Conservation (phyloP, 2,888 invertebrate genomes). For the Hypsopygia costalis region DNA sequence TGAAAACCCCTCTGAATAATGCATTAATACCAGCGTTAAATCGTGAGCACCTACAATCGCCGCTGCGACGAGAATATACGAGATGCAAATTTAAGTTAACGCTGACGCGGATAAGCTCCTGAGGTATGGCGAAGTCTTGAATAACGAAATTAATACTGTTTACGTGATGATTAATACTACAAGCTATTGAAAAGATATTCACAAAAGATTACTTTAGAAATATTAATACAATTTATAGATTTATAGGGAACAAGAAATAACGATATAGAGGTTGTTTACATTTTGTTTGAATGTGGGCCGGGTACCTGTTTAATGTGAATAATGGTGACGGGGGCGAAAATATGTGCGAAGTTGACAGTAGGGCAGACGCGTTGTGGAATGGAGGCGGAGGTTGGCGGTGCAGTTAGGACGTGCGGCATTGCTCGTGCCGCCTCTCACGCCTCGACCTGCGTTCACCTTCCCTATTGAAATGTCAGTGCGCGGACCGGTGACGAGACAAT, state of each 20-base stretch:
- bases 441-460: conserved; percentile 71
- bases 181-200: background rate
- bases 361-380: conserved; percentile 15
- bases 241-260: background rate
- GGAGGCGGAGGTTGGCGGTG: conserved; percentile 27
- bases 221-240: background rate
- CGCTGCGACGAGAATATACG: conserved; percentile 65
- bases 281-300: background rate
- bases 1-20: conserved; percentile 79
- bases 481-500: conserved; percentile 76
- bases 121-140: conserved; percentile 46
- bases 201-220: background rate
- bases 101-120: conserved; percentile 64
- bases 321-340: conserved; percentile 36
- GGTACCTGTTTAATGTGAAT: conserved; percentile 25
- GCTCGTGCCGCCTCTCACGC: conserved; percentile 69
- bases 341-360: conserved; percentile 26
- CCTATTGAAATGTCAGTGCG: conserved; percentile 78
- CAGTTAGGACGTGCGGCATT: conserved; percentile 39
- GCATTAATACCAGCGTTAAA: conserved; percentile 79
- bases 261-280: background rate
- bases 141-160: conserved; percentile 45
- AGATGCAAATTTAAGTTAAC: conserved; percentile 75
- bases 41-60: conserved; percentile 75
- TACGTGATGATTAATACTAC: conserved; percentile 12